Conservation (phyloP, 2,113 vertebrate genomes). For the Xerus inauris region DNA sequence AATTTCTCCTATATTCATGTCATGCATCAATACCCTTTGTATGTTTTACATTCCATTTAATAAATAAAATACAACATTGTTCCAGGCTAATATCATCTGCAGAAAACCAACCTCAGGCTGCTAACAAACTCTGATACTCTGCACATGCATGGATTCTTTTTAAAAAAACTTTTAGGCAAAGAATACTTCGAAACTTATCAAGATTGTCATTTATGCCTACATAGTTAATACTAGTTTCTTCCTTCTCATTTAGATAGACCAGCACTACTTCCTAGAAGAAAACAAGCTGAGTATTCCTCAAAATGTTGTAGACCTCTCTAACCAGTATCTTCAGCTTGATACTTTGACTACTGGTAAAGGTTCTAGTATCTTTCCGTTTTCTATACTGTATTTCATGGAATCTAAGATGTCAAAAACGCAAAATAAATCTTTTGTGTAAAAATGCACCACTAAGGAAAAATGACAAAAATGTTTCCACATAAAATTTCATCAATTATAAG, state of each 20-base stretch:
- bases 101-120: not conserved
- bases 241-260: not conserved
- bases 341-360: not conserved
- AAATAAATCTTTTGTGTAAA: not conserved
- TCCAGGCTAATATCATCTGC: not conserved
- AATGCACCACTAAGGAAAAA: not conserved
- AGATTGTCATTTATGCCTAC: not conserved
- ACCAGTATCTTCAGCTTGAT: not conserved
- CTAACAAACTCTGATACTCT: not conserved
- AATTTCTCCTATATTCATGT: slow-evolving; percentile 13
- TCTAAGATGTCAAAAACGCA: not conserved
- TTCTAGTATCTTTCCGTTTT: not conserved
- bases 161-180: slow-evolving; percentile 36
- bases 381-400: not conserved
- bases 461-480: not conserved
- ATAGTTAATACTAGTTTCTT: not conserved
- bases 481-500: not conserved
- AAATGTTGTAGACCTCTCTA: not conserved
- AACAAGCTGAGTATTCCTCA: not conserved
- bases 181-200: not conserved
- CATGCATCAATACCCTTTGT: not conserved
- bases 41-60: slow-evolving; percentile 37
- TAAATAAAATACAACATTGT: slow-evolving; percentile 42
- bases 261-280: not conserved
- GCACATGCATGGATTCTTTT: not conserved